Conservation (phyloP, 2,113 vertebrate species). For the Peromyscus leucopus region DNA sequence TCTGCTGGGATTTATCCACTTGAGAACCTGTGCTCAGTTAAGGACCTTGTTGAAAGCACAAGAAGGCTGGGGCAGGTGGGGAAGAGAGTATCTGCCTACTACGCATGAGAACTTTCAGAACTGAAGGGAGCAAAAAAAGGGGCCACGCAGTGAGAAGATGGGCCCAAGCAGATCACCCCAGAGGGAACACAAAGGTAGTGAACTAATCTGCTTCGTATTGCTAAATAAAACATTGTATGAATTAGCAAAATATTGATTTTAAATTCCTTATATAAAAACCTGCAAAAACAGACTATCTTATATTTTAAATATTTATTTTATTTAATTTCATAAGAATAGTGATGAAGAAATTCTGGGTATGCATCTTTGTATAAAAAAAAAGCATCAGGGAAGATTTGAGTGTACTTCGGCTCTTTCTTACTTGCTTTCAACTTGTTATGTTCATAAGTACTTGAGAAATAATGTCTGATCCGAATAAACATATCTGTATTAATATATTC, state of each 20-base stretch:
- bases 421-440: not conserved
- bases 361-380: not conserved
- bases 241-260: not conserved
- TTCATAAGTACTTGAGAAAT: not conserved
- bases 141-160: not conserved
- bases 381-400: not conserved
- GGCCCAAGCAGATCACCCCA: fast-evolving
- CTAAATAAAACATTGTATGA: not conserved
- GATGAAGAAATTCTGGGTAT: no score
- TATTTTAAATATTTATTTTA: not conserved
- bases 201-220: not conserved
- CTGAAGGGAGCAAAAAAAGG: no score
- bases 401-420: not conserved
- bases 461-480: not conserved
- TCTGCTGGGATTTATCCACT: not conserved
- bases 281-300: not conserved
- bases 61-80: not conserved
- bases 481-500: no score
- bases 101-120: fast-evolving
- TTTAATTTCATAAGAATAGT: not conserved
- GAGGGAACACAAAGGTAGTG: fast-evolving
- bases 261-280: not conserved
- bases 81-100: not conserved
- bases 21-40: not conserved
- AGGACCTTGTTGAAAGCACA: not conserved